Evolutionary conservation across 2,113 vertebrate genomes (phyloP).

Genomic region (Apaloderma vittatum): DNA sequence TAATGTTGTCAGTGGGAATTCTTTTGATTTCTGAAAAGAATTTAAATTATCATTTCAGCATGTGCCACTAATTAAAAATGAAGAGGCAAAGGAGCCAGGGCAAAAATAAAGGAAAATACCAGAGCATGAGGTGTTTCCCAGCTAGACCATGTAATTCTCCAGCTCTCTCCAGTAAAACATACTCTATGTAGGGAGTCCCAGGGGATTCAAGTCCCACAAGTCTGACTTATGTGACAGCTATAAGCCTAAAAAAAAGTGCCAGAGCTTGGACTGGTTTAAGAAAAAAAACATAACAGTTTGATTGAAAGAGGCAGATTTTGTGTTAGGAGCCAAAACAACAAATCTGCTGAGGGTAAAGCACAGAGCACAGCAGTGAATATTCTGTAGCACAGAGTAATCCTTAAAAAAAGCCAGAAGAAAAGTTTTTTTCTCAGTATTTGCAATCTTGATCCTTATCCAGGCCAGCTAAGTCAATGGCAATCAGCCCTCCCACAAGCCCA

Average conservation of each 20-base stretch:
- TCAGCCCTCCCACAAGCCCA: neutral
- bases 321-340: neutral
- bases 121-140: slow-evolving; percentile 10
- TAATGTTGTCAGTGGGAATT: slow-evolving; percentile 59
- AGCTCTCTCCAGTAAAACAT: neutral
- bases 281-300: neutral
- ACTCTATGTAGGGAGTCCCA: neutral
- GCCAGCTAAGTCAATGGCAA: neutral
- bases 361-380: neutral
- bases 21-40: slow-evolving; percentile 68
- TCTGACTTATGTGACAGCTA: neutral
- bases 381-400: neutral
- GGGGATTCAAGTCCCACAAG: neutral
- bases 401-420: neutral
- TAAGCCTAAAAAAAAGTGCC: neutral
- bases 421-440: neutral
- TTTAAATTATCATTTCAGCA: slow-evolving; percentile 64
- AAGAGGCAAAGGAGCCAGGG: slow-evolving; percentile 14
- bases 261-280: neutral
- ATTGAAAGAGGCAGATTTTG: neutral
- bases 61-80: slow-evolving; percentile 62
- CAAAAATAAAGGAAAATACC: slow-evolving; percentile 27
- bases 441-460: neutral
- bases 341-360: neutral
- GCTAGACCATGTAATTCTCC: neutral